These are phyloP conservation scores for Cerastoderma edule DNA, from an alignment of 2,888 invertebrate genomes.

Conservation along the genomic window DNA sequence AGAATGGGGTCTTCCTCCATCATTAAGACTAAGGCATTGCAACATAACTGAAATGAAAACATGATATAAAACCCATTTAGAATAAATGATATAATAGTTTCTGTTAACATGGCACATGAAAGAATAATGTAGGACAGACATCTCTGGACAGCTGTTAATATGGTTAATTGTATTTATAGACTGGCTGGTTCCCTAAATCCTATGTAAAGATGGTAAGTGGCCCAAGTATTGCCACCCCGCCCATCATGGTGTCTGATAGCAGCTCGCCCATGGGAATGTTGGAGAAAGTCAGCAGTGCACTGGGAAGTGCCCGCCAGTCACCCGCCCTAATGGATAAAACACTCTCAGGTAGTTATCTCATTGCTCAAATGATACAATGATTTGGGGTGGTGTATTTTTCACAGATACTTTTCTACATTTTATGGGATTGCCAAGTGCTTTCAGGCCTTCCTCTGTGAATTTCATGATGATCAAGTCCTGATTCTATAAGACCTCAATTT, in stretches of 20 bases:
- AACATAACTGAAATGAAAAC: too few relatives aligned
- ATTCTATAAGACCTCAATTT: not conserved
- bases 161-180: slow-evolving; percentile 65
- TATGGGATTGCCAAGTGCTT: not conserved
- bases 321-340: slow-evolving; percentile 55
- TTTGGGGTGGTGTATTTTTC: too few relatives aligned
- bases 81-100: too few relatives aligned
- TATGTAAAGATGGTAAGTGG: slow-evolving; percentile 85
- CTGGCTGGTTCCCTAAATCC: slow-evolving; percentile 88
- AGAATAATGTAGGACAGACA: too few relatives aligned
- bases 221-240: slow-evolving; percentile 41
- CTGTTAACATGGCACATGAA: too few relatives aligned
- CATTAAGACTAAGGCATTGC: too few relatives aligned
- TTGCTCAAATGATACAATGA: too few relatives aligned
- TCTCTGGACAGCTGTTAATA: not conserved
- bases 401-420: too few relatives aligned
- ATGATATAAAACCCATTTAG: too few relatives aligned
- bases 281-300: slow-evolving; percentile 18
- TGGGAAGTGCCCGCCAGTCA: slow-evolving; percentile 48
- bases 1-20: too few relatives aligned
- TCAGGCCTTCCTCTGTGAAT: not conserved
- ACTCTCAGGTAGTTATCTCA: slow-evolving; percentile 18
- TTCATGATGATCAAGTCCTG: not conserved
- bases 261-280: slow-evolving; percentile 34
- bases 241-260: slow-evolving; percentile 17